Conservation (phyloP, 2,888 invertebrate genomes). For the Agrotis exclamationis region DNA sequence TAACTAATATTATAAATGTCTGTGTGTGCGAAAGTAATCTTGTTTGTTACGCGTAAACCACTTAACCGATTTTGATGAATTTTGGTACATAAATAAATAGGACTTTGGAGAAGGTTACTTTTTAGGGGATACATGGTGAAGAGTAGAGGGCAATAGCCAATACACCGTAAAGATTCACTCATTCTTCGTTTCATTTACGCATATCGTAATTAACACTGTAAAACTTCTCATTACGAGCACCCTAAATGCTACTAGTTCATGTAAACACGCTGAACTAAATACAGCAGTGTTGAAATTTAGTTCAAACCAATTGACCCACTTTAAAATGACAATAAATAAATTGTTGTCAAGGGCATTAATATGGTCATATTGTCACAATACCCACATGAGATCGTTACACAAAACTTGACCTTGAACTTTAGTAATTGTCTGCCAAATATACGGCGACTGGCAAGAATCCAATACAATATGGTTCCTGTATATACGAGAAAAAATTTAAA, state of each 20-base stretch:
- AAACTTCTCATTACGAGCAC: neutral
- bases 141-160: too few relatives aligned
- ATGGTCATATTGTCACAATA: conserved; percentile 43
- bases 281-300: conserved; percentile 62
- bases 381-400: conserved; percentile 43
- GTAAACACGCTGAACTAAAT: conserved; percentile 90
- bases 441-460: conserved; percentile 70
- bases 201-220: neutral
- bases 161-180: neutral
- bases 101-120: too few relatives aligned
- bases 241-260: conserved; percentile 71
- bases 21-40: too few relatives aligned
- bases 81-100: too few relatives aligned
- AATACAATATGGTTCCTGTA: conserved; percentile 66
- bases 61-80: too few relatives aligned
- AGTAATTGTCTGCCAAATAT: conserved; percentile 71
- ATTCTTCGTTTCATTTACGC: neutral
- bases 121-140: too few relatives aligned
- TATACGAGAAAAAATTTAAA: conserved; percentile 49
- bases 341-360: conserved; percentile 62
- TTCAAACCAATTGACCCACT: conserved; percentile 69
- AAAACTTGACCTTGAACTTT: conserved; percentile 72
- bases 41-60: too few relatives aligned
- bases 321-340: conserved; percentile 59
- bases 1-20: too few relatives aligned